Percentiles rank a stretch among this genome's conserved stretches.
These are phyloP conservation scores for Sigmodon hispidus DNA, from an alignment of 2,113 vertebrate species.

Conservation along the genomic window DNA sequence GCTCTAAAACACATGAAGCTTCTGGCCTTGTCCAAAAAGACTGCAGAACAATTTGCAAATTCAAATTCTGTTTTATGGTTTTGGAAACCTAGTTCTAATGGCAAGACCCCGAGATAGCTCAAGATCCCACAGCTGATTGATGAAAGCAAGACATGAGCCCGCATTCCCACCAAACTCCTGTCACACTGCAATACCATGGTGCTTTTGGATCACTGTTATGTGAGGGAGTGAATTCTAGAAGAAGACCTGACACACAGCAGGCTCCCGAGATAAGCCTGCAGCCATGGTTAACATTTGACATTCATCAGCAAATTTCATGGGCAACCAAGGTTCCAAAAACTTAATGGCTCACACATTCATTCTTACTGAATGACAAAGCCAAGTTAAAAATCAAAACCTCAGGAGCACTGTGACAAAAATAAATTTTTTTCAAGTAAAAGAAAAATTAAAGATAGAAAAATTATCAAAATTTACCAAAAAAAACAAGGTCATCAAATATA, in stretches of 20 bases:
- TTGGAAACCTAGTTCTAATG: background rate
- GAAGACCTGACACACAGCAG: background rate
- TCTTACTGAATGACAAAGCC: background rate
- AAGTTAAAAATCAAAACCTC: constrained; percentile 25
- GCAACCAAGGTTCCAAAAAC: constrained; percentile 22
- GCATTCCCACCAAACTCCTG: background rate
- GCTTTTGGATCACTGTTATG: background rate
- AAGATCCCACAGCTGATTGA: background rate
- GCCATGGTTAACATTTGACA: background rate
- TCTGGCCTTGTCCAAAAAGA: background rate
- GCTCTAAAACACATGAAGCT: background rate
- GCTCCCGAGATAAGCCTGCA: background rate
- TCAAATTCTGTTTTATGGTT: background rate
- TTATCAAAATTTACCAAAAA: background rate
- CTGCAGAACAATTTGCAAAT: background rate
- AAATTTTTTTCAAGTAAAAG: background rate
- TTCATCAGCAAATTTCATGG: constrained; percentile 24
- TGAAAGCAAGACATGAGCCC: background rate
- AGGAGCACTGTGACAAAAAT: constrained; percentile 13
- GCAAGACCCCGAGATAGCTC: background rate
- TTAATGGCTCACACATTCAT: background rate
- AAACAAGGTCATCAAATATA: background rate
- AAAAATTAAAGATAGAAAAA: background rate
- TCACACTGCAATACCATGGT: background rate
- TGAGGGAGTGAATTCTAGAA: constrained; percentile 33